These are phyloP conservation scores for Cydia splendana DNA, from an alignment of 1,140 invertebrate species.

Conservation along the genomic window DNA sequence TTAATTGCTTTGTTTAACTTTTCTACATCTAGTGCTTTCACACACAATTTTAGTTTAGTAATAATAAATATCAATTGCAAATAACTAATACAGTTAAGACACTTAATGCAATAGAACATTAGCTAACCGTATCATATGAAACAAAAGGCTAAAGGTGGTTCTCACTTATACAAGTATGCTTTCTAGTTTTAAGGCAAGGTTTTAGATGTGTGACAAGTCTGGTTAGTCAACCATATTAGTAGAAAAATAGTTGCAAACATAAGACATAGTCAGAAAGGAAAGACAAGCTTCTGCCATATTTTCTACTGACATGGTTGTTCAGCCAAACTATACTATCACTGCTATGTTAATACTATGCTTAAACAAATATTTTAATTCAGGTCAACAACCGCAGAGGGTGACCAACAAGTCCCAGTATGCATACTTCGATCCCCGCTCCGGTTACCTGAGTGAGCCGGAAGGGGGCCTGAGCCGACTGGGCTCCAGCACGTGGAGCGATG, in stretches of 20 bases:
- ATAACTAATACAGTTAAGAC: neutral
- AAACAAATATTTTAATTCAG: conserved; percentile 42
- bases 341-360: neutral
- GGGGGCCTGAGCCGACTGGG: conserved; percentile 64
- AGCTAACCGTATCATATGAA: neutral
- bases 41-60: conserved; percentile 13
- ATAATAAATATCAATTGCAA: conserved; percentile 32
- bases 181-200: neutral
- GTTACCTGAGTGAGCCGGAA: conserved; percentile 77
- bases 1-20: conserved; percentile 23
- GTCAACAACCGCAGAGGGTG: conserved; percentile 63
- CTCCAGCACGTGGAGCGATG: conserved; percentile 67
- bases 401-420: conserved; percentile 75
- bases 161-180: neutral
- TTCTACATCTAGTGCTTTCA: neutral
- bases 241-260: neutral
- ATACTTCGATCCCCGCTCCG: conserved; percentile 77
- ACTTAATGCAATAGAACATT: neutral
- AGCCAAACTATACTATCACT: neutral
- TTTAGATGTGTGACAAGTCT: neutral
- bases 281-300: neutral
- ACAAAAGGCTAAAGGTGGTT: neutral
- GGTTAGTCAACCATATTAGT: neutral
- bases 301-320: neutral
- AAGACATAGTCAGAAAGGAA: too few species aligned